These are phyloP conservation scores for Halisarca cf. caerulea DNA, from an alignment of 37 sponge, comb jelly and placozoan genomes.

Conservation along the genomic window DNA sequence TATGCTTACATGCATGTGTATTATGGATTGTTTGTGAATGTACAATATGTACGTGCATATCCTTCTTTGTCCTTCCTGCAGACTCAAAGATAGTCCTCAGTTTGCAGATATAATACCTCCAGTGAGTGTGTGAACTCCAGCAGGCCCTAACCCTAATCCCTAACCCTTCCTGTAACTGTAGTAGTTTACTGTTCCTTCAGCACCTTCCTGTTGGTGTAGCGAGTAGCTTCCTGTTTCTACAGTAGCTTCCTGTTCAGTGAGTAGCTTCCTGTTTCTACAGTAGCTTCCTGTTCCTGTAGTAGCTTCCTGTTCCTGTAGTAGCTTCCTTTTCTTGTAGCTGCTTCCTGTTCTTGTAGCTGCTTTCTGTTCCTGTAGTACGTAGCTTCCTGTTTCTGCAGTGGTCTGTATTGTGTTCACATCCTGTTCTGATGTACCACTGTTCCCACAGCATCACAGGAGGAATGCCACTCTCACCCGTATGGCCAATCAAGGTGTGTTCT, in stretches of 20 bases:
- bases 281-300: not conserved
- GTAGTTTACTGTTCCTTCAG: not conserved
- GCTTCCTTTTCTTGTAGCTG: not conserved
- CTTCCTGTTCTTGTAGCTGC: not conserved
- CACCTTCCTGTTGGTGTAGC: not conserved
- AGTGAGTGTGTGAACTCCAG: not conserved
- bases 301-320: not conserved
- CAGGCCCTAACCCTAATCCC: too few relatives aligned
- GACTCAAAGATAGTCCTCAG: constrained; percentile 2
- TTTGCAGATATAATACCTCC: not conserved
- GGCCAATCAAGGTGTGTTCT: too few relatives aligned
- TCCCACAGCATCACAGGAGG: too few relatives aligned
- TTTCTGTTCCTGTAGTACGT: too few relatives aligned
- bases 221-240: not conserved
- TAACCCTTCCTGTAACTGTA: not conserved
- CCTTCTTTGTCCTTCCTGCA: not conserved
- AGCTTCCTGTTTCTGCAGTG: too few relatives aligned
- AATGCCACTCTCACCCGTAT: too few relatives aligned
- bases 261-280: not conserved
- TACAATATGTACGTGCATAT: not conserved
- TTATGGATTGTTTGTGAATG: too few relatives aligned
- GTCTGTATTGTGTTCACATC: too few relatives aligned
- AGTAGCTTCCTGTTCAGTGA: not conserved
- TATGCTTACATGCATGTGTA: too few relatives aligned
- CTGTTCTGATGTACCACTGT: too few relatives aligned